Evolutionary conservation across 2,113 vertebrate species (phyloP).

Genomic region (Gymnobelideus leadbeateri): DNA sequence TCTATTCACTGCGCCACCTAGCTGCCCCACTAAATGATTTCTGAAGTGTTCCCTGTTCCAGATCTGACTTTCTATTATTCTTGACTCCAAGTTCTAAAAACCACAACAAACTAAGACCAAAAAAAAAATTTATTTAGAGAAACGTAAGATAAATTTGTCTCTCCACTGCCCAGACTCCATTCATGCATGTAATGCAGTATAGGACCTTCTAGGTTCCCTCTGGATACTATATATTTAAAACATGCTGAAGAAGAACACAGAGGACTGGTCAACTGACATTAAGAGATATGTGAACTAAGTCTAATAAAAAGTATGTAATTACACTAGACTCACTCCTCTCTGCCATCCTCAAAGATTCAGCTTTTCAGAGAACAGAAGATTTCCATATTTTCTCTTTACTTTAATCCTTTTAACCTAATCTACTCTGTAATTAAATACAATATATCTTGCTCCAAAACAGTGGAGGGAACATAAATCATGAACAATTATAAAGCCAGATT

Average conservation of each 20-base stretch:
- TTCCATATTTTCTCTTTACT: slow-evolving; percentile 52
- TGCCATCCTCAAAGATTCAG: slow-evolving; percentile 51
- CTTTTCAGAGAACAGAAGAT: slow-evolving; percentile 55
- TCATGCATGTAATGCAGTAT: not conserved
- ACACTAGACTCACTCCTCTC: slow-evolving; percentile 41
- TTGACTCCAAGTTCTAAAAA: slow-evolving; percentile 13
- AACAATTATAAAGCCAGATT: slow-evolving; percentile 62
- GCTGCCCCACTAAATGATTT: not conserved
- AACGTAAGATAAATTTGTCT: not conserved
- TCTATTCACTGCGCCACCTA: too few species aligned
- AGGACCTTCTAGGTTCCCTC: not conserved
- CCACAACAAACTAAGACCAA: slow-evolving; percentile 20
- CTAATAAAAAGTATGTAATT: slow-evolving; percentile 28
- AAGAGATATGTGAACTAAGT: not conserved
- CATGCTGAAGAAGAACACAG: slow-evolving; percentile 13
- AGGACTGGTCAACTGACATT: not conserved
- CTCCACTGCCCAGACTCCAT: not conserved
- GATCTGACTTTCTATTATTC: not conserved
- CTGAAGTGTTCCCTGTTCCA: not conserved
- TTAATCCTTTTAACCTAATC: slow-evolving; percentile 70
- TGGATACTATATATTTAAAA: not conserved
- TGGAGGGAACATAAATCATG: slow-evolving; percentile 63
- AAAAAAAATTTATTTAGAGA: slow-evolving; percentile 7
- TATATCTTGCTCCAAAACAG: slow-evolving; percentile 60
- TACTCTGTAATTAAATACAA: slow-evolving; percentile 61